phyloP scores from a whole-genome alignment of 2,113 vertebrate genomes.

The Hyperopisus bebe region DNA sequence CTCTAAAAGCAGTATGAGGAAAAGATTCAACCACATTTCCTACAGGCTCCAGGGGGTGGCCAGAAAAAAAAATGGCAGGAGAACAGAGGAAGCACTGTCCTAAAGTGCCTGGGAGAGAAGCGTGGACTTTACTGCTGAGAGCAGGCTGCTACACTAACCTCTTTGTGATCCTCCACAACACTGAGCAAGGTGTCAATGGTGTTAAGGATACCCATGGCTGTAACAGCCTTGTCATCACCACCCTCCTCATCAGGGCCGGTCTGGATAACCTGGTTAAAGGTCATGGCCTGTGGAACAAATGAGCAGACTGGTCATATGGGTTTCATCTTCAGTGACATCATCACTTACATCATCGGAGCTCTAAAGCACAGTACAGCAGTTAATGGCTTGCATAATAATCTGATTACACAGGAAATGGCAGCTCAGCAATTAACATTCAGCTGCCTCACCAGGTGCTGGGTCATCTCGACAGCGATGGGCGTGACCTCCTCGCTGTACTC shows the following conservation, averaged over 20 bases:
- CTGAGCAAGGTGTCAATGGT: conserved; percentile 96
- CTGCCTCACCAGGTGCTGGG: conserved; percentile 86
- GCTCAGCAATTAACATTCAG: background rate
- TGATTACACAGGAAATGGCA: background rate
- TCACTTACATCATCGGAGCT: background rate
- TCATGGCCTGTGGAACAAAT: conserved; percentile 78
- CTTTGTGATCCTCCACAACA: conserved; percentile 98
- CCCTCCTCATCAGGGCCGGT: conserved; percentile 96
- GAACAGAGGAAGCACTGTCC: background rate
- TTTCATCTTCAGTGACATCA: background rate
- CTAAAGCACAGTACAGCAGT: background rate
- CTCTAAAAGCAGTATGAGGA: conserved; percentile 38
- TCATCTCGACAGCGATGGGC: conserved; percentile 98
- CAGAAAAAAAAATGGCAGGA: conserved; percentile 16
- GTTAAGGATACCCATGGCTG: conserved; percentile 98
- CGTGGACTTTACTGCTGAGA: background rate
- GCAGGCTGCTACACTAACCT: conserved; percentile 63
- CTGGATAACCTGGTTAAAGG: conserved; percentile 98
- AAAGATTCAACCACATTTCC: background rate
- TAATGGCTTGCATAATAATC: background rate
- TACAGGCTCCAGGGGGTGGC: conserved; percentile 45
- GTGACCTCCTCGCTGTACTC: conserved; percentile 99
- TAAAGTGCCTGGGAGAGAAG: background rate
- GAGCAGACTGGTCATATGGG: background rate
- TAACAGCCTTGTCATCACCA: conserved; percentile 98